Base-by-base conservation (phyloP, 2,888 invertebrate species). In the Lissocephala sabroskyi region DNA sequence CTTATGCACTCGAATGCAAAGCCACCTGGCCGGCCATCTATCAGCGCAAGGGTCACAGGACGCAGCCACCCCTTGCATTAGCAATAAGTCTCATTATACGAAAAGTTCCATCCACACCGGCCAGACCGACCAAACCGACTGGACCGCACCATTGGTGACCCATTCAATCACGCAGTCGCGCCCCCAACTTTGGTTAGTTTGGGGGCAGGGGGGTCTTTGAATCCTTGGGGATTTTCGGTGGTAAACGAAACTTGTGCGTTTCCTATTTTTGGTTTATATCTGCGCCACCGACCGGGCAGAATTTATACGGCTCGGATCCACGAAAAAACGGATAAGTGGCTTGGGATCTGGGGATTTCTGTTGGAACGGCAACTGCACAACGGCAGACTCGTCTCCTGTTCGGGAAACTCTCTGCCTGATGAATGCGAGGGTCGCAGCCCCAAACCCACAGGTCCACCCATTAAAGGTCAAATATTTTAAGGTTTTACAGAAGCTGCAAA, bases 1-100 rank as follows among this genome's bases (percentile, higher is more conserved):
- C n/a, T n/a, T n/a, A 5, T 23, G 23, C 23, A 23, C 23, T 23
- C 23, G 23, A 23, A n/a, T 41, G 35, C 13, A 23, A 36, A 41
- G 23, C 45, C 10, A 26, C 4, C 26, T 9, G 30, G 10, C 5
- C 32, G 51, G 45, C 42, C 47, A 66, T 65, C 53, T 46, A 66
- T 66, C 70, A 65, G 17, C 26, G 33, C 42, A 19, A 40, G 16
- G 45, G 29, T 16, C 49, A 57, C 47, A 50, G 40, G 52, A 43
- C 48, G 33, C 48, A 35, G 46, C 42, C 48, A 52, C 46, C 36
- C 41, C 53, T 62, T 71, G 68, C 76, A 70, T 75, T 70, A 70
- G 73, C 68, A 62, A 73, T 75, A 70, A 70, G 68, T 75, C 73
- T 71, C 70, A 68, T 68, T 68, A 68, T 64, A 62, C 59, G 44